Conservation (phyloP, 2,888 invertebrate genomes). For the Amphipyra tragopoginis region DNA sequence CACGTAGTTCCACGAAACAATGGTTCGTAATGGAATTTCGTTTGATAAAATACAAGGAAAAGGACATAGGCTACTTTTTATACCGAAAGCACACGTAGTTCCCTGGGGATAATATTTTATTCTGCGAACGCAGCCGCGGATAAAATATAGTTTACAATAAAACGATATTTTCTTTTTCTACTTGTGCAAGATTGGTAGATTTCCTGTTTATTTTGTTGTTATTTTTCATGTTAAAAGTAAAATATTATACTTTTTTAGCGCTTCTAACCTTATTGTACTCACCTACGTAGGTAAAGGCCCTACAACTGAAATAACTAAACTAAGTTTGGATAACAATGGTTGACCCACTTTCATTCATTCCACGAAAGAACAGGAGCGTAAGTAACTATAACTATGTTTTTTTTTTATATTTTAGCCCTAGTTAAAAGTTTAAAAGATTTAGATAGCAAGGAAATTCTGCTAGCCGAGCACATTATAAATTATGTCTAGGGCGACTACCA, state of each 20-base stretch:
- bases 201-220: slow-evolving; percentile 8
- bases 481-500: slow-evolving; percentile 57
- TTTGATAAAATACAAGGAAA: slow-evolving; percentile 44
- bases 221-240: neutral
- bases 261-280: slow-evolving; percentile 10
- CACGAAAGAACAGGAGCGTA: slow-evolving; percentile 38
- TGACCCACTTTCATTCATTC: slow-evolving; percentile 56
- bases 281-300: slow-evolving; percentile 15
- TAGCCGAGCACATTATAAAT: slow-evolving; percentile 53
- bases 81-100: slow-evolving; percentile 22
- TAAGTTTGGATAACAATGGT: slow-evolving; percentile 56
- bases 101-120: slow-evolving; percentile 45
- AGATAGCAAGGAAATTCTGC: slow-evolving; percentile 8
- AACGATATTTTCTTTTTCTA: slow-evolving; percentile 34
- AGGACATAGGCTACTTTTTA: slow-evolving; percentile 16
- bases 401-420: slow-evolving; percentile 32
- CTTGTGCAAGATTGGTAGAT: slow-evolving; percentile 14
- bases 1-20: slow-evolving; percentile 41
- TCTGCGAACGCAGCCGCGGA: slow-evolving; percentile 29
- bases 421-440: slow-evolving; percentile 35
- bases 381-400: slow-evolving; percentile 18
- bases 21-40: slow-evolving; percentile 31
- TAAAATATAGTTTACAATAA: slow-evolving; percentile 37
- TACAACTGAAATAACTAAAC: slow-evolving; percentile 51
- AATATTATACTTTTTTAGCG: neutral